phyloP scores from a whole-genome alignment of 1,140 invertebrate genomes.

The Eriocheir sinensis region DNA sequence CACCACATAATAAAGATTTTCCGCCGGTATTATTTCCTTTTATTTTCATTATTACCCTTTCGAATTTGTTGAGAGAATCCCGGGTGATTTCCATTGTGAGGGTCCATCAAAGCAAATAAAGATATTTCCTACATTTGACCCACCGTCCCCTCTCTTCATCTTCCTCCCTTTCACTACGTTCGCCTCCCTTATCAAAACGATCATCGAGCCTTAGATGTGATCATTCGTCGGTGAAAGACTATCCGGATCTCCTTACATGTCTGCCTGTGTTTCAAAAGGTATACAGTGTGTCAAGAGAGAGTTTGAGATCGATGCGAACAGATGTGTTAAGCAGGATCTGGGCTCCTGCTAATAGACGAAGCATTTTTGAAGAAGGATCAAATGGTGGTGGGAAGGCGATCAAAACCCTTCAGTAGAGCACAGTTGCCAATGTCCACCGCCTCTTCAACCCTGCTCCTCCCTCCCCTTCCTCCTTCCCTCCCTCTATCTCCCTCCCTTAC shows the following conservation, averaged over 20 bases:
- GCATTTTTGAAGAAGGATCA: not conserved
- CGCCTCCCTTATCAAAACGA: not conserved
- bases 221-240: too few species aligned
- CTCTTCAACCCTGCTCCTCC: not conserved
- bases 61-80: constrained; percentile 73
- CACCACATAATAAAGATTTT: constrained; percentile 75
- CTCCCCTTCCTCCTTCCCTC: not conserved
- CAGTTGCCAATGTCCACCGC: constrained; percentile 46
- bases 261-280: too few species aligned
- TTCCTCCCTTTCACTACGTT: constrained; percentile 36
- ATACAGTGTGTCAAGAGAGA: too few species aligned
- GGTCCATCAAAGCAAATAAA: constrained; percentile 74
- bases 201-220: too few species aligned
- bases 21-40: constrained; percentile 73
- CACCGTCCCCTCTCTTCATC: not conserved
- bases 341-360: not conserved
- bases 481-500: not conserved
- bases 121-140: constrained; percentile 75
- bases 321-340: too few species aligned
- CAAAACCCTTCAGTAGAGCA: constrained; percentile 63
- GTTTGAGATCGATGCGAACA: too few species aligned
- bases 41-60: constrained; percentile 76
- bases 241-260: too few species aligned
- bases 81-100: constrained; percentile 73
- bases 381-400: not conserved